Base-by-base conservation (phyloP, 2,888 invertebrate species). In the Temnothorax rugatulus region DNA sequence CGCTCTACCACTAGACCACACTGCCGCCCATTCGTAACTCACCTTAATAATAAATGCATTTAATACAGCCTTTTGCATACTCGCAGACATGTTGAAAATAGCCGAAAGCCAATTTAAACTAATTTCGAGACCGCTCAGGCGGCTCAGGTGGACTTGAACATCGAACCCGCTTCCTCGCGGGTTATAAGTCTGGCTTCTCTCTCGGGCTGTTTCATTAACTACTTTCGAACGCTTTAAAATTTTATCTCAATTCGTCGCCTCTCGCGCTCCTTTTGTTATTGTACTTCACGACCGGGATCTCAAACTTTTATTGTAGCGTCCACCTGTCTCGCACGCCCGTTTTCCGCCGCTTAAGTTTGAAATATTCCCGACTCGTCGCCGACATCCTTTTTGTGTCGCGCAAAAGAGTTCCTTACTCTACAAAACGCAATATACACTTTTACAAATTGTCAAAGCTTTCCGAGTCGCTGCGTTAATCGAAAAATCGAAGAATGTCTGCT, bases 341-440 rank as follows among this genome's bases (percentile, higher is more conserved):
- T 52, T 79, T 54, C 57, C 69, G 8, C 25, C 71, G 29, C 21
- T 81, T 44, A 57, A 50, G 25, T 52, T 52, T 64, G 50, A 76
- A 64, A 76, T 76, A 76, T 76, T 64, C 18, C 41, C 63, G 25
- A 74, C 74, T 75, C 47, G n/a, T 75, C 25, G 50, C 2, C 59
- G n/a, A 29, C 74, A n/a, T 74, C 52, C 41, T 18, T 52, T 76
- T 41, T 25, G 25, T 15, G 47, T 38, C 63, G 76, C 38, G 63
- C 15, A 8, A 61, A 47, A 34, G n/a, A 50, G 44, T 44, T 59
- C 25, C 44, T 74, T 29, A 44, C 38, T 38, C 25, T 4, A 13
- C 41, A 64, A 76, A 4, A 52, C 13, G 25, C 63, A 21, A 41
- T 34, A 18, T 18, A 64, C 41, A 5, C 61, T 52, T 18, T 34